Evolutionary conservation across 2,888 invertebrate species (phyloP), one percentile per base, ranked within the genome.

Genomic region (Balanococcus diminutus): DNA sequence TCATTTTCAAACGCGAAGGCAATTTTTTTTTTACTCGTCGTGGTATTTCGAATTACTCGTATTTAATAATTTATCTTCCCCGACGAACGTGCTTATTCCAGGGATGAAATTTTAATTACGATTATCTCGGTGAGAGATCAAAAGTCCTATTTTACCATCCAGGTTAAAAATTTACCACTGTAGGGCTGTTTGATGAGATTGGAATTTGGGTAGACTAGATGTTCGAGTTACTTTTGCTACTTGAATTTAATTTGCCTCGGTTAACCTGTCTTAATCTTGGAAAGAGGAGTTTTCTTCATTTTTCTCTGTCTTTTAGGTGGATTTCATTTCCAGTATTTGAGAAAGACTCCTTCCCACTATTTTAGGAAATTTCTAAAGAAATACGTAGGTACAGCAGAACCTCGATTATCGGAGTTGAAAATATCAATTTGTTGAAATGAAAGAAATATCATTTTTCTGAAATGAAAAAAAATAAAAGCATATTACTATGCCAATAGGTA

Each of bases 81-180:
- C 67, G 25, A 11, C 28, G 28, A 67, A 67, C 28, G 67, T 3
- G n/a, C n/a, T n/a, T 14, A 28, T 67, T 14, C n/a, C 11, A 28
- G 28, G 56, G 56, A 25, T 67, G 67, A 67, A 67, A 67, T 67
- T 67, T 67, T 67, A 67, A 67, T 67, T 67, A 31, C 28, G 67
- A 67, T 67, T 67, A 67, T 67, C 25, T 28, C n/a, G 28, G 28
- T 28, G 67, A 28, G 28, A 28, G 28, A 67, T 67, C 67, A 67
- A 28, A 67, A 28, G 67, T 67, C 67, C 28, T 67, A 67, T 56
- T 56, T 56, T 11, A 9, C 25, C 16, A 28, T 67, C 11, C 67
- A 19, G n/a, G 11, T 67, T 31, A 67, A 67, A 67, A 67, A 67
- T 67, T 67, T 28, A 67, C 67, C 5, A 67, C 28, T 67, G 67